Percentiles rank a stretch among this genome's conserved stretches.
Evolutionary conservation across 2,113 vertebrate genomes (phyloP).

Genomic region (Callipepla californica): DNA sequence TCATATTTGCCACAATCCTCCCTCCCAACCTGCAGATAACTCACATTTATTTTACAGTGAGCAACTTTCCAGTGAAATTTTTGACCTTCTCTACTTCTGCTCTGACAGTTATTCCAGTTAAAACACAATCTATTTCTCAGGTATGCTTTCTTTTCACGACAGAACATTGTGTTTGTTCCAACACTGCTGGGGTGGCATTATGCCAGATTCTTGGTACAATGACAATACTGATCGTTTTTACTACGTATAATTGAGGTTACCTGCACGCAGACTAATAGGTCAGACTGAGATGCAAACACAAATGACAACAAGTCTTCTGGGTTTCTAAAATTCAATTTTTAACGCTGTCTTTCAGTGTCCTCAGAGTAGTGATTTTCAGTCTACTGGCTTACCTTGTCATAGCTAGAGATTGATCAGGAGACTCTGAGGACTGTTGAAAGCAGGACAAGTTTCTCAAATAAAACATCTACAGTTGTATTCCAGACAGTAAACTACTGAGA

Average conservation of each 20-base stretch:
- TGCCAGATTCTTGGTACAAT: background rate
- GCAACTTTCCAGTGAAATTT: background rate
- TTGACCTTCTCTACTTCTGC: background rate
- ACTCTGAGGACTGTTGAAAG: conserved; percentile 36
- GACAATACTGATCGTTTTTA: background rate
- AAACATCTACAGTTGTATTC: conserved; percentile 28
- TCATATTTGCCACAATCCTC: background rate
- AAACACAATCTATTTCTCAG: background rate
- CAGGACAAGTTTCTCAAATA: background rate
- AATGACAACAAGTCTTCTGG: background rate
- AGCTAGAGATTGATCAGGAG: background rate
- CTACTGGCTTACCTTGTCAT: conserved; percentile 15
- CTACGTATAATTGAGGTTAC: background rate
- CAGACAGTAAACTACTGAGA: background rate
- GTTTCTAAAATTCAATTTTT: background rate
- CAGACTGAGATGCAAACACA: background rate
- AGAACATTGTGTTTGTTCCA: background rate
- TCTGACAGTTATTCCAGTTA: background rate
- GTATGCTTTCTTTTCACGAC: background rate
- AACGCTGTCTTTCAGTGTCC: background rate
- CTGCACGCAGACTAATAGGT: background rate
- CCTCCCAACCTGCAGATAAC: background rate
- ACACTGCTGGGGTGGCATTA: background rate
- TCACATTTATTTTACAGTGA: background rate
- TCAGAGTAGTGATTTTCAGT: background rate